Percentiles rank a stretch among this genome's conserved stretches.
Evolutionary conservation across 1,140 invertebrate genomes (phyloP).

Genomic region (silkworm (Bombyx mori)): DNA sequence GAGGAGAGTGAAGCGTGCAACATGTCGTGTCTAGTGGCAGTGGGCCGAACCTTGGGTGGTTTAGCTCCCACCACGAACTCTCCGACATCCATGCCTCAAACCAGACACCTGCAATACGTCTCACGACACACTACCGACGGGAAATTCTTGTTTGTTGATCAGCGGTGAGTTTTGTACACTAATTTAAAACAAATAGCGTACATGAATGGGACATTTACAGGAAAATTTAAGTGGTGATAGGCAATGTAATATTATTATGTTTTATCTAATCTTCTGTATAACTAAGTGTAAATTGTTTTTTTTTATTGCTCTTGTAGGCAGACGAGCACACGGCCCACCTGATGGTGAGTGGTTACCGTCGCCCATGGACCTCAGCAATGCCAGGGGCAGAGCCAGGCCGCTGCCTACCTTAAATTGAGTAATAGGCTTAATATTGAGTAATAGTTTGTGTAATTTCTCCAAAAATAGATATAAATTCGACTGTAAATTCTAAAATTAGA

Average conservation of each 20-base stretch:
- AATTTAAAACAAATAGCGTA: background rate
- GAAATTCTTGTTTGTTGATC: conserved; percentile 97
- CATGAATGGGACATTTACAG: too few relatives aligned
- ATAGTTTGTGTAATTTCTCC: too few relatives aligned
- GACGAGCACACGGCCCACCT: too few relatives aligned
- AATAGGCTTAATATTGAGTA: background rate
- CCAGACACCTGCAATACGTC: conserved; percentile 78
- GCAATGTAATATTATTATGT: background rate
- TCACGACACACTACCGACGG: conserved; percentile 94
- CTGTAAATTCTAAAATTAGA: too few relatives aligned
- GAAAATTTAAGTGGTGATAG: too few relatives aligned
- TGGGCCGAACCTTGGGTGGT: conserved; percentile 80
- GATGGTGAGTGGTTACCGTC: too few relatives aligned
- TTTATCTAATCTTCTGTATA: background rate
- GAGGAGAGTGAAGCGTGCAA: conserved; percentile 82
- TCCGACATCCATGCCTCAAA: conserved; percentile 41
- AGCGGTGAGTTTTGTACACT: conserved; percentile 71
- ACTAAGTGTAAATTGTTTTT: background rate
- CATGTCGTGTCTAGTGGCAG: conserved; percentile 88
- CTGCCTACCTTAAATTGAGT: background rate
- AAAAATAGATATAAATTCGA: too few relatives aligned
- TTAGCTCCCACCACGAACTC: conserved; percentile 28
- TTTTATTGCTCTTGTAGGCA: background rate
- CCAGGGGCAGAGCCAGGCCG: too few relatives aligned
- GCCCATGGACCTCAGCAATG: too few relatives aligned